Conservation (phyloP, 2,888 invertebrate genomes). For the Bembecia ichneumoniformis region DNA sequence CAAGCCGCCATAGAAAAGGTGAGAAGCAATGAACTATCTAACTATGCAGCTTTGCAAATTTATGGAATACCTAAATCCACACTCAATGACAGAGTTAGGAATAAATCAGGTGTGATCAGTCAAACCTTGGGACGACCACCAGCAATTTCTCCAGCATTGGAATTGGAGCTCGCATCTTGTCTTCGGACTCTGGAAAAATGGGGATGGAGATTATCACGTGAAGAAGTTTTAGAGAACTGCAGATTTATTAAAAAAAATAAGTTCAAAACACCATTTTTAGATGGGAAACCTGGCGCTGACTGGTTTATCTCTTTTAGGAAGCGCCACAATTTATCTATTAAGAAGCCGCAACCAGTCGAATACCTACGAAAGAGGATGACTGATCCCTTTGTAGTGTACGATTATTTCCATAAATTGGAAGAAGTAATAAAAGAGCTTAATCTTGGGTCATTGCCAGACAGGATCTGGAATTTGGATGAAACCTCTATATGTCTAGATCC, state of each 20-base stretch:
- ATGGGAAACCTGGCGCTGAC: constrained; percentile 12
- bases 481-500: constrained; percentile 15
- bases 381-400: background rate
- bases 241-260: constrained; percentile 8
- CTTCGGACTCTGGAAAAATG: constrained; percentile 12
- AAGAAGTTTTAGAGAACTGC: constrained; percentile 11
- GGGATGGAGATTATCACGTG: constrained; percentile 11
- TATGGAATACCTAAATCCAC: background rate
- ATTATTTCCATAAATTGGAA: background rate
- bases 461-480: constrained; percentile 17
- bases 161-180: constrained; percentile 6
- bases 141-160: constrained; percentile 1
- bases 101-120: background rate
- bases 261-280: constrained; percentile 7
- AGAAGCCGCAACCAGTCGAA: background rate
- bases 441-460: background rate
- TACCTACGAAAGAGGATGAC: background rate
- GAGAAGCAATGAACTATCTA: background rate
- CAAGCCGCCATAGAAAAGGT: background rate
- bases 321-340: constrained; percentile 11
- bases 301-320: constrained; percentile 15
- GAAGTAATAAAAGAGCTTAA: constrained; percentile 1
- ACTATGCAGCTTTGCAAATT: background rate
- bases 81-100: background rate
- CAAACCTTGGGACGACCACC: background rate